A percentile compares a stretch with the other conserved stretches of the same genome.
Conservation (phyloP, 2,888 invertebrate species). For the Hedychridium roseum region DNA sequence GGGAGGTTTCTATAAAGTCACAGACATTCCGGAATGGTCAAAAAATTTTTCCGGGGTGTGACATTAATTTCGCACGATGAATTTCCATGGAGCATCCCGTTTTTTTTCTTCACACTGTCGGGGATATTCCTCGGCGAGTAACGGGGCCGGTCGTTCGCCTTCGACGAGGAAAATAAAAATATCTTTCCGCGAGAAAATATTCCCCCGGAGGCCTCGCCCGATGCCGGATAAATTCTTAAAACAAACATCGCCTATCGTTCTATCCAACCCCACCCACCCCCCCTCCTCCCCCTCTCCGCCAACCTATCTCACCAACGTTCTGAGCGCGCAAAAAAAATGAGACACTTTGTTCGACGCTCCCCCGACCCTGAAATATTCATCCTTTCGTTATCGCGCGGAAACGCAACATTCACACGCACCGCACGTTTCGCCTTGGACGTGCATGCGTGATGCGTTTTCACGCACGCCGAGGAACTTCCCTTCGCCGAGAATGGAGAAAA, state of each 20-base stretch:
- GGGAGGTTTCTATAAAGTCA: too few relatives aligned
- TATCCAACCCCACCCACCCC: too few relatives aligned
- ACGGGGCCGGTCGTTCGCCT: slow-evolving; percentile 4
- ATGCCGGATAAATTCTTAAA: slow-evolving; percentile 28
- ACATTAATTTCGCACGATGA: too few relatives aligned
- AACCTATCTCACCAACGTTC: slow-evolving; percentile 1
- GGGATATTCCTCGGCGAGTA: background rate
- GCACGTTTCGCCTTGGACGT: slow-evolving; percentile 16
- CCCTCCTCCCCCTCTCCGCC: too few relatives aligned
- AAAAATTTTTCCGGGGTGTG: too few relatives aligned
- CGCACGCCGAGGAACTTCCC: too few relatives aligned
- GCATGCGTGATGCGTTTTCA: slow-evolving; percentile 12
- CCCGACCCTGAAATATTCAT: slow-evolving; percentile 28
- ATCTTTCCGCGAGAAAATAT: too few relatives aligned
- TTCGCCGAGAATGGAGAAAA: too few relatives aligned
- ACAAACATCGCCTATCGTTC: slow-evolving; percentile 19
- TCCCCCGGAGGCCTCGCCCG: too few relatives aligned
- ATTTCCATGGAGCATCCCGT: too few relatives aligned
- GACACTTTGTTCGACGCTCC: slow-evolving; percentile 15
- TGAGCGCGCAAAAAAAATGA: slow-evolving; percentile 22
- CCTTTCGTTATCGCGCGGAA: slow-evolving; percentile 16
- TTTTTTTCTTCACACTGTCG: too few relatives aligned
- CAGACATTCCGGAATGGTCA: too few relatives aligned
- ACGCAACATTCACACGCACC: slow-evolving; percentile 10
- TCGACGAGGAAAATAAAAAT: slow-evolving; percentile 2